Evolutionary conservation across 2,797 vertebrate species (phyloP).

Genomic region (Chelon auratus): DNA sequence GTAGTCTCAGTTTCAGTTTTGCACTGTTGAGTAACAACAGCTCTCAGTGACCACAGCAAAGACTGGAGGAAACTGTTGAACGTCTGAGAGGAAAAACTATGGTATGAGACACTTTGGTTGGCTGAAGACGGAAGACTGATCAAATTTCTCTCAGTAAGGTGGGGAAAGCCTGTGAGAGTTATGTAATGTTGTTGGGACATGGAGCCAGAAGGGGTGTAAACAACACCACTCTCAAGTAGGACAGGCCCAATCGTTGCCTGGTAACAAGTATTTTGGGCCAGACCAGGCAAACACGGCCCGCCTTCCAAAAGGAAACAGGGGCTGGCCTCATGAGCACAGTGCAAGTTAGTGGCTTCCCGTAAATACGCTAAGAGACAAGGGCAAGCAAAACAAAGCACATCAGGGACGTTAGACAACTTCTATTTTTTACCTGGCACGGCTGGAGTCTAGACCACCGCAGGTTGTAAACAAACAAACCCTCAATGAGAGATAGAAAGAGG

Average conservation of each 20-base stretch:
- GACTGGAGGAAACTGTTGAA: constrained; percentile 46
- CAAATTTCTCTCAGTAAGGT: constrained; percentile 67
- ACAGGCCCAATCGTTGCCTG: constrained; percentile 83
- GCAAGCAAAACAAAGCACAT: constrained; percentile 81
- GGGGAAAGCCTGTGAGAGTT: constrained; percentile 75
- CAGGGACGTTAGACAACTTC: constrained; percentile 51
- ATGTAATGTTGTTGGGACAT: constrained; percentile 75
- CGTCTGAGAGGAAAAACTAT: constrained; percentile 49
- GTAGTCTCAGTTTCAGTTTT: constrained; percentile 41
- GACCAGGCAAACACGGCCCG: constrained; percentile 83
- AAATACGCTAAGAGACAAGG: constrained; percentile 80
- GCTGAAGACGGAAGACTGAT: constrained; percentile 52
- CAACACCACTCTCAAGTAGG: constrained; percentile 77
- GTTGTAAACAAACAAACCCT: constrained; percentile 62
- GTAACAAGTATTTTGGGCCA: constrained; percentile 88
- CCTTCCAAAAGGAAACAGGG: constrained; percentile 83
- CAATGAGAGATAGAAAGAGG: constrained; percentile 21
- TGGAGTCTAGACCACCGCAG: constrained; percentile 62
- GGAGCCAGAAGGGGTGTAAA: constrained; percentile 84
- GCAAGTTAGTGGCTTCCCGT: constrained; percentile 80
- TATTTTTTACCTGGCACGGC: constrained; percentile 33
- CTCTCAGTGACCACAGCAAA: constrained; percentile 37
- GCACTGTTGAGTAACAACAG: constrained; percentile 7
- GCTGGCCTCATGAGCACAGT: constrained; percentile 77
- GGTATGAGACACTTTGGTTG: constrained; percentile 63